Evolutionary conservation across 2,797 vertebrate genomes (phyloP).

Genomic region (Etheostoma perlongum): DNA sequence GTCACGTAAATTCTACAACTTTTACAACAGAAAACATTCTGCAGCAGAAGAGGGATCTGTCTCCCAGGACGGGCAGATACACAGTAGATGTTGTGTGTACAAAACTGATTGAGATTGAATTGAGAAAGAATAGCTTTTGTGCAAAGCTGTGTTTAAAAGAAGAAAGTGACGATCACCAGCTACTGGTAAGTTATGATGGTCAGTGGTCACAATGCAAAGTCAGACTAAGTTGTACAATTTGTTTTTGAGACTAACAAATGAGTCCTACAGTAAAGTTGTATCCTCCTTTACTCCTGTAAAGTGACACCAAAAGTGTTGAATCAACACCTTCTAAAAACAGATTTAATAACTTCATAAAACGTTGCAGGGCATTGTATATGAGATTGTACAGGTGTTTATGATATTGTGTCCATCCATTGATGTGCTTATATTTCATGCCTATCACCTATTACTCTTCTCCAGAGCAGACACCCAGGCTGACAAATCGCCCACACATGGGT

Average conservation of each 20-base stretch:
- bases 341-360: not conserved
- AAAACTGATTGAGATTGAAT: not conserved
- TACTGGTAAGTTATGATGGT: not conserved
- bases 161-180: not conserved
- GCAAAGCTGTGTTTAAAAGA: not conserved
- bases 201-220: too few species aligned
- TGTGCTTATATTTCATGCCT: constrained; percentile 17
- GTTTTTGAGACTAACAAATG: not conserved
- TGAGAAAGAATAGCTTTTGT: not conserved
- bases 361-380: not conserved
- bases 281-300: too few species aligned
- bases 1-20: not conserved
- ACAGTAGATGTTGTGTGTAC: not conserved
- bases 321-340: too few species aligned
- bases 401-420: not conserved
- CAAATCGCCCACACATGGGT: constrained; percentile 32
- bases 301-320: too few species aligned
- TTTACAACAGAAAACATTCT: not conserved
- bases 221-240: not conserved
- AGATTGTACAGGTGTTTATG: constrained; percentile 12
- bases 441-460: constrained; percentile 12
- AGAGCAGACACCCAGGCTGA: constrained; percentile 17
- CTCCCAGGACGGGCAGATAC: not conserved
- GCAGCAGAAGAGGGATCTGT: not conserved
- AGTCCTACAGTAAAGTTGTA: not conserved